A percentile compares a stretch with the other conserved stretches of the same genome.
These are phyloP conservation scores for Podarcis raffonei DNA, from an alignment of 2,113 vertebrate genomes.

Conservation along the genomic window DNA sequence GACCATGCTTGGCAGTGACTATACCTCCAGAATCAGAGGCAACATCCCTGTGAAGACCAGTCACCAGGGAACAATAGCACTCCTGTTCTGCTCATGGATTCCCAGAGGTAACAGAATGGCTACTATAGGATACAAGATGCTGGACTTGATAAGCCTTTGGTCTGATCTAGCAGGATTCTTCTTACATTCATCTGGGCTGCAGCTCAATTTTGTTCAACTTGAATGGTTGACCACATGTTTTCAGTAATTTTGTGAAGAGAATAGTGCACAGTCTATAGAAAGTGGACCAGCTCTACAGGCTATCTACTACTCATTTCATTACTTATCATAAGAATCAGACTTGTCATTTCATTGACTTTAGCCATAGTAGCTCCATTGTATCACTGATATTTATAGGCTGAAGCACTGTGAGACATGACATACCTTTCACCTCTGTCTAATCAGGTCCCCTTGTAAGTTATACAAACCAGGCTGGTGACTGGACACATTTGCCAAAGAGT, in stretches of 20 bases:
- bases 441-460: neutral
- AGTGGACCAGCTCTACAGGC: neutral
- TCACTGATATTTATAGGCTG: neutral
- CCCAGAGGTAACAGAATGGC: neutral
- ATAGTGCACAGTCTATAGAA: neutral
- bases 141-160: neutral
- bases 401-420: neutral
- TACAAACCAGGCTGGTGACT: neutral
- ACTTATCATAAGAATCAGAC: neutral
- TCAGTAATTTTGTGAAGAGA: neutral
- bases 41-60: neutral
- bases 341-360: neutral
- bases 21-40: neutral
- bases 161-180: neutral
- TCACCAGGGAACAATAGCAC: neutral
- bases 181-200: neutral
- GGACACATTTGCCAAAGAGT: neutral
- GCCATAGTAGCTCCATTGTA: neutral
- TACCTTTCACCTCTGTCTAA: neutral
- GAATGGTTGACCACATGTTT: neutral
- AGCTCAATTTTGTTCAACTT: neutral
- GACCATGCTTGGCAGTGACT: neutral
- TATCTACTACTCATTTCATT: neutral
- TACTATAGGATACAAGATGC: neutral
- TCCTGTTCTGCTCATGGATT: neutral